A percentile compares a stretch with the other conserved stretches of the same genome.
These are phyloP conservation scores for Xanthia icteritia DNA, from an alignment of 2,888 invertebrate genomes.

Conservation along the genomic window DNA sequence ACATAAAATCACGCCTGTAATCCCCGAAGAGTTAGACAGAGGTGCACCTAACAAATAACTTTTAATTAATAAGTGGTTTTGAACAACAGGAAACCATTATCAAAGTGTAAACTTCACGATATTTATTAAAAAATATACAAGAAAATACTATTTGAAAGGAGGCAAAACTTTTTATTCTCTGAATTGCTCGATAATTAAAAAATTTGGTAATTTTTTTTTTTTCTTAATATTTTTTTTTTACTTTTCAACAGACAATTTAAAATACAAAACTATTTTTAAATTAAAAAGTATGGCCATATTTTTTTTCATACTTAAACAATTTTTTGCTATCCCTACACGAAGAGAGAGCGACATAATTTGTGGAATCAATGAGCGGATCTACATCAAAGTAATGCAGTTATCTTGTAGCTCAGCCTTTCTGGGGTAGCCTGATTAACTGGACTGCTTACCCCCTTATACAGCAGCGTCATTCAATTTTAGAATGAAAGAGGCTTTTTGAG, in stretches of 20 bases:
- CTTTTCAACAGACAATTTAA: neutral
- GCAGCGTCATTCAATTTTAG: slow-evolving; percentile 16
- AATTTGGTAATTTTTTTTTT: too few species aligned
- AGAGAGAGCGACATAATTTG: slow-evolving; percentile 61
- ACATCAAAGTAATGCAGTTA: slow-evolving; percentile 68
- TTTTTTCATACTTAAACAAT: neutral
- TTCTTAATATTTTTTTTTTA: neutral
- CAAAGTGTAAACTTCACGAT: neutral
- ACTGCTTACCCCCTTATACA: slow-evolving; percentile 24
- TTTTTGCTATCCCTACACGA: slow-evolving; percentile 45
- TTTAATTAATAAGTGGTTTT: neutral
- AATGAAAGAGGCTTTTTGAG: neutral
- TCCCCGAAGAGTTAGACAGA: neutral
- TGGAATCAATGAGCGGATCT: slow-evolving; percentile 66
- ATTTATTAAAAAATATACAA: neutral
- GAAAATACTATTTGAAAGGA: neutral
- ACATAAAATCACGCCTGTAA: neutral
- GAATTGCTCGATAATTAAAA: too few species aligned
- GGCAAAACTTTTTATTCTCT: neutral
- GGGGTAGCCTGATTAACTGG: slow-evolving; percentile 58
- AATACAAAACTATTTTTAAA: neutral
- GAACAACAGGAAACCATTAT: neutral
- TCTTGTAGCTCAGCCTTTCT: slow-evolving; percentile 60
- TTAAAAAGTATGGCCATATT: neutral
- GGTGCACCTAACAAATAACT: neutral